Evolutionary conservation across 2,888 invertebrate genomes (phyloP).

Genomic region (Ochropleura leucogaster): DNA sequence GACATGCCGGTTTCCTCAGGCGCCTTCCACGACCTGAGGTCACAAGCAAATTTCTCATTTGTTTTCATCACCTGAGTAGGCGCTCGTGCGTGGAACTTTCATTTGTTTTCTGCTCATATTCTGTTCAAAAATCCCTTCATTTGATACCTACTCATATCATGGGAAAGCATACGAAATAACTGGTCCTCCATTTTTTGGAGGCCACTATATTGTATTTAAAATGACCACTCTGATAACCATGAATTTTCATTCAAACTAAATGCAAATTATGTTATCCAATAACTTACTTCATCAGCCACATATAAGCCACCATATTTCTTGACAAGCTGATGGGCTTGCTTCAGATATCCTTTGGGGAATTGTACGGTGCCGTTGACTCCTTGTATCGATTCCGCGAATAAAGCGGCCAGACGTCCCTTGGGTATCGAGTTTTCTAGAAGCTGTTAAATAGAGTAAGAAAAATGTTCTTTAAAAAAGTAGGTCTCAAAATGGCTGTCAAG

Average conservation of each 20-base stretch:
- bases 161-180: no score
- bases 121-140: no score
- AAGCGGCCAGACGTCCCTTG: conserved; percentile 95
- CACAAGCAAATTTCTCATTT: not conserved
- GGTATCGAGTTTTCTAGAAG: conserved; percentile 95
- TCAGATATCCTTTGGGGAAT: conserved; percentile 96
- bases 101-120: not conserved
- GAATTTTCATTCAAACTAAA: no score
- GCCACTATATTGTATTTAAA: no score
- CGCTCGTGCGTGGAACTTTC: not conserved
- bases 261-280: no score
- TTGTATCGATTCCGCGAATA: conserved; percentile 98
- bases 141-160: no score
- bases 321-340: conserved; percentile 94
- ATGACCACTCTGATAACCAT: no score
- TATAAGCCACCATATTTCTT: conserved; percentile 96
- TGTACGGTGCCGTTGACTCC: conserved; percentile 98
- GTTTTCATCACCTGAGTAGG: not conserved
- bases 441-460: conserved; percentile 74
- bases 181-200: no score
- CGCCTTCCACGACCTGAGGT: no score
- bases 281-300: conserved; percentile 96
- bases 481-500: not conserved
- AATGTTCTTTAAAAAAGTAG: not conserved
- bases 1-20: no score